phyloP scores from a whole-genome alignment of 2,113 vertebrate species.

The Eulemur rufifrons region DNA sequence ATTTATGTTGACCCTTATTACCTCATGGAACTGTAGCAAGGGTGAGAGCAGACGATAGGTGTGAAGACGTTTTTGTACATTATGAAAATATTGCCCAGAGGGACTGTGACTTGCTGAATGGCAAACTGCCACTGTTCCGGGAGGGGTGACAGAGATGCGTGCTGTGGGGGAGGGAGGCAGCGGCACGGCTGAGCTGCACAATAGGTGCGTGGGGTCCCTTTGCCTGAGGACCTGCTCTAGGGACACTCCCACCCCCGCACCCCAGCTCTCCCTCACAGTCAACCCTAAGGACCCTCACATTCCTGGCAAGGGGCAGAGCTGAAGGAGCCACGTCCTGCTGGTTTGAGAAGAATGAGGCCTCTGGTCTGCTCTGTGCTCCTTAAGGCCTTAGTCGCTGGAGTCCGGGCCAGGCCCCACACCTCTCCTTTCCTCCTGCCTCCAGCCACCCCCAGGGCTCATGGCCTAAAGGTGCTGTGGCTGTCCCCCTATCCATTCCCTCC shows the following conservation, averaged over 20 bases:
- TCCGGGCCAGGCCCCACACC: not conserved
- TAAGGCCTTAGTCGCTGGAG: not conserved
- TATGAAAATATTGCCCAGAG: not conserved
- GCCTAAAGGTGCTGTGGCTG: not conserved
- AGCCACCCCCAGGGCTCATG: not conserved
- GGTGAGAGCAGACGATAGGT: not conserved
- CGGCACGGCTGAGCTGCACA: not conserved
- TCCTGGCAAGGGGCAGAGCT: not conserved
- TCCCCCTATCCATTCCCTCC: too few relatives aligned
- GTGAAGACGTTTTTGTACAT: not conserved
- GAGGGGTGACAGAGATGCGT: not conserved
- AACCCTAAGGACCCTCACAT: not conserved
- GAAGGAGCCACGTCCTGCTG: not conserved
- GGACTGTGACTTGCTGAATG: not conserved
- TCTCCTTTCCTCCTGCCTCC: not conserved
- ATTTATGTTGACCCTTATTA: not conserved
- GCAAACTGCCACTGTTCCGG: not conserved
- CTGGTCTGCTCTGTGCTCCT: not conserved
- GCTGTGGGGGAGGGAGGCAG: not conserved
- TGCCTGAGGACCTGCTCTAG: not conserved
- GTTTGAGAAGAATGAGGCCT: not conserved
- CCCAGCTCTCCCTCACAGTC: not conserved
- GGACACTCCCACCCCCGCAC: not conserved
- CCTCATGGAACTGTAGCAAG: not conserved
- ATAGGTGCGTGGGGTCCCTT: not conserved